Base-by-base conservation (phyloP, 2,113 vertebrate genomes). In the Lasiurus cinereus region DNA sequence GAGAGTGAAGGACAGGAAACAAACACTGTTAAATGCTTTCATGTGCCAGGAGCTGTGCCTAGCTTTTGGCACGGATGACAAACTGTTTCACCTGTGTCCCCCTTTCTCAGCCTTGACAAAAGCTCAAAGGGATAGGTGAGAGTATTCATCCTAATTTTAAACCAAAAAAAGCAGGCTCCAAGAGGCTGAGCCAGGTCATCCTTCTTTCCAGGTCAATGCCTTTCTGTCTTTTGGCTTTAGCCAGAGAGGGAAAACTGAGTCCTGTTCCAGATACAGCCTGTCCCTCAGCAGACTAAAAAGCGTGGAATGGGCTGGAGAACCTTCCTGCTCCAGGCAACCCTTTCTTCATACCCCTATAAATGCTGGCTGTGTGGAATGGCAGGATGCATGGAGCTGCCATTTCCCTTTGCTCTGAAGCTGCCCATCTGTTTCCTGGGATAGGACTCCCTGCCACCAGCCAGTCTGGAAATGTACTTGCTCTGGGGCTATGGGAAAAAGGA, bases 371-470 rank as follows among this genome's bases (percentile, higher is more conserved):
- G 29, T 39, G 82, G 94, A 93, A 66, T 4, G n/a, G 77, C 86
- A 96, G 96, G 95, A 96, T 96, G 93, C 15, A 3, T 3, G 21
- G 90, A 22, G 88, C 8, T 86, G 84, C 90, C 90, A 46, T 67
- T 94, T 82, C 87, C 94, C 84, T 82, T 22, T 9, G 66, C 80
- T 91, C 87, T 33, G 92, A 91, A 73, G 84, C 93, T 97, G 96
- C 90, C 95, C 96, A 97, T 97, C 96, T 97, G 97, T 97, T 96
- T 97, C 96, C 97, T 97, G 94, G 96, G 97, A 93, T 88, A 94
- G 92, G 69, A 24, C 54, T 80, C 95, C 93, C 90, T 10, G 16
- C 84, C 90, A 96, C 76, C 70, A 89, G 3, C 83, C 18, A 76
- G 82, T 54, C 79, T 67, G 88, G 96, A 97, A 96, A 94, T 31